Evolutionary conservation across 2,113 vertebrate genomes (phyloP).

Genomic region (Grallaria varia): DNA sequence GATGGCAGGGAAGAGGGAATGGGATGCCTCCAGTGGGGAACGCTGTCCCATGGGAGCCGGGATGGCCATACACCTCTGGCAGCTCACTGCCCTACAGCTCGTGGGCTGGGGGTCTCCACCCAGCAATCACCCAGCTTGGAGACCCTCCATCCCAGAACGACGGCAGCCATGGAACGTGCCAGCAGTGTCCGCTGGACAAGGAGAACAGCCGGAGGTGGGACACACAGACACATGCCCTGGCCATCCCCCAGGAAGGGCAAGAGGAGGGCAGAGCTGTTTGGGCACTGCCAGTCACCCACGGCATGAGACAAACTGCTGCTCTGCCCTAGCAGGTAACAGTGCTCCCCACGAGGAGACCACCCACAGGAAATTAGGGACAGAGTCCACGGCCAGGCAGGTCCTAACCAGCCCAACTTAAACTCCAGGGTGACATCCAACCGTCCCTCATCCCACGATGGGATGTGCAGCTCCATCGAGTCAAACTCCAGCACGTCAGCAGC

Average conservation of each 20-base stretch:
- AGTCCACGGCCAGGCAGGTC: background rate
- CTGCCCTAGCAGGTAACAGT: background rate
- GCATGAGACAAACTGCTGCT: background rate
- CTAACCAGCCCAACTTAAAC: background rate
- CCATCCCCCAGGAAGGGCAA: background rate
- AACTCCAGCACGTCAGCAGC: background rate
- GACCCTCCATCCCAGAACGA: background rate
- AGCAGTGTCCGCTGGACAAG: background rate
- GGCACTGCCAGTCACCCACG: background rate
- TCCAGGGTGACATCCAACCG: background rate
- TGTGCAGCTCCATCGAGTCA: background rate
- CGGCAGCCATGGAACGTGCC: accelerated
- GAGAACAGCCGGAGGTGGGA: accelerated
- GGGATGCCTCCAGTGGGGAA: background rate
- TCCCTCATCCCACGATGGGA: background rate
- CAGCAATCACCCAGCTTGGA: background rate
- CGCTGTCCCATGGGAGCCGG: background rate
- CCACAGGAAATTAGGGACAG: background rate
- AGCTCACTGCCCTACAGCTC: background rate
- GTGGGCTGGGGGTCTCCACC: background rate
- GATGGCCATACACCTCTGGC: background rate
- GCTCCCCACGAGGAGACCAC: background rate
- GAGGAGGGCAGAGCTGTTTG: background rate
- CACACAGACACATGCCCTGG: background rate
- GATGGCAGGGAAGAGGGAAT: background rate